Percentiles rank a stretch among this genome's conserved stretches.
phyloP scores from a whole-genome alignment of 2,113 vertebrate genomes.

The Drymodes brunneopygia region DNA sequence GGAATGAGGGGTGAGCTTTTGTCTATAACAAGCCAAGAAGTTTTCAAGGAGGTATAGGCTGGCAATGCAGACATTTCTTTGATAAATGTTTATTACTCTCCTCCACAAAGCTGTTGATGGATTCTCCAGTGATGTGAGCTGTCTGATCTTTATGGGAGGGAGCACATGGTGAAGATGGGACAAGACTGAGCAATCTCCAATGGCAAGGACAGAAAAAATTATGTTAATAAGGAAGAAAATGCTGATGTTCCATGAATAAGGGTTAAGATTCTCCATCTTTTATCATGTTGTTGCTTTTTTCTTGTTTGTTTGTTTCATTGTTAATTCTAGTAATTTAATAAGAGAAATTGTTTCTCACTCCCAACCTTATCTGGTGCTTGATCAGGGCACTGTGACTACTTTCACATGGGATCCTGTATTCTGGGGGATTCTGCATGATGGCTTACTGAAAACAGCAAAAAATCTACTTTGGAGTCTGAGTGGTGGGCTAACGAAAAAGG shows the following conservation, averaged over 20 bases:
- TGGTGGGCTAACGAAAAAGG: neutral
- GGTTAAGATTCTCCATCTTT: neutral
- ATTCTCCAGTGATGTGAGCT: neutral
- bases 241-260: neutral
- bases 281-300: neutral
- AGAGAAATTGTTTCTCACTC: neutral
- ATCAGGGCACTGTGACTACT: neutral
- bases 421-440: neutral
- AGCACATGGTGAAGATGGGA: neutral
- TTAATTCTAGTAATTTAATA: neutral
- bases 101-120: neutral
- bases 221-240: neutral
- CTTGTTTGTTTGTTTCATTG: neutral
- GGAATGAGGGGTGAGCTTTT: neutral
- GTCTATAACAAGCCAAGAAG: neutral
- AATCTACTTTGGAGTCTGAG: neutral
- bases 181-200: neutral
- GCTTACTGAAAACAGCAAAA: neutral
- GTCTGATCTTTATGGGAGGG: neutral
- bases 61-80: neutral
- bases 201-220: neutral
- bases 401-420: neutral
- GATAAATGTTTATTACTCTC: neutral
- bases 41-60: neutral
- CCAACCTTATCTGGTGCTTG: accelerated